These are phyloP conservation scores for Anoncus sp. DNA, from an alignment of 2,888 invertebrate genomes.

Conservation along the genomic window DNA sequence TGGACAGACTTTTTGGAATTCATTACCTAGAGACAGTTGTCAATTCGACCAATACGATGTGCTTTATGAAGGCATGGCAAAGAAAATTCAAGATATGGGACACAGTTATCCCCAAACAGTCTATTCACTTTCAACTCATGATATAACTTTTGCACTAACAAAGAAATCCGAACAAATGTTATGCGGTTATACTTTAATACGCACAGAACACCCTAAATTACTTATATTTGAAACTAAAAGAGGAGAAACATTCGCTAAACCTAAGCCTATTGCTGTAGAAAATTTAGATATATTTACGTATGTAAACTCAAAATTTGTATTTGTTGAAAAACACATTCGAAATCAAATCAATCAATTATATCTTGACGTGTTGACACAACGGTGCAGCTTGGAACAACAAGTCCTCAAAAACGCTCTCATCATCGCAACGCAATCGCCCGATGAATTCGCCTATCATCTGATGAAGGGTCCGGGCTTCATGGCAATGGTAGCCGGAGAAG, in stretches of 20 bases:
- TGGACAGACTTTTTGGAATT: conserved; percentile 55
- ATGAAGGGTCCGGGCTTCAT: too few relatives aligned
- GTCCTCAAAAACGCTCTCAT: conserved; percentile 69
- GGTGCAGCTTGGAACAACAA: conserved; percentile 70
- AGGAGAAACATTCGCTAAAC: conserved; percentile 11
- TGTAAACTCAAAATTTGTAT: conserved; percentile 20
- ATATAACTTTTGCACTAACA: conserved; percentile 63
- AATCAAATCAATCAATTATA: conserved; percentile 62
- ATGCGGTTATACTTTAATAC: conserved; percentile 1
- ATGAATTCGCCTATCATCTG: too few relatives aligned
- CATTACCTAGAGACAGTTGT: conserved; percentile 33
- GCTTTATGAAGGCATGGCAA: conserved; percentile 47
- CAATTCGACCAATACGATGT: conserved; percentile 28
- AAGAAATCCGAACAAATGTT: conserved; percentile 4
- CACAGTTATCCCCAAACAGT: conserved; percentile 11
- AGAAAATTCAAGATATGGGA: conserved; percentile 28
- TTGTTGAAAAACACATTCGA: conserved; percentile 14
- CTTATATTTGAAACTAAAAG: conserved; percentile 4
- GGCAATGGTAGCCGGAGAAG: too few relatives aligned
- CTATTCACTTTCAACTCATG: conserved; percentile 43
- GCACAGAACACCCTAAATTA: conserved; percentile 14
- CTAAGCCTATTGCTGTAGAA: conserved; percentile 8
- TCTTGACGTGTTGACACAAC: conserved; percentile 65
- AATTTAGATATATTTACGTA: conserved; percentile 19
- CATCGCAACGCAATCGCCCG: too few relatives aligned